A percentile compares a stretch with the other conserved stretches of the same genome.
Conservation (phyloP, 2,888 invertebrate genomes). For the Mesochorus sp. region DNA sequence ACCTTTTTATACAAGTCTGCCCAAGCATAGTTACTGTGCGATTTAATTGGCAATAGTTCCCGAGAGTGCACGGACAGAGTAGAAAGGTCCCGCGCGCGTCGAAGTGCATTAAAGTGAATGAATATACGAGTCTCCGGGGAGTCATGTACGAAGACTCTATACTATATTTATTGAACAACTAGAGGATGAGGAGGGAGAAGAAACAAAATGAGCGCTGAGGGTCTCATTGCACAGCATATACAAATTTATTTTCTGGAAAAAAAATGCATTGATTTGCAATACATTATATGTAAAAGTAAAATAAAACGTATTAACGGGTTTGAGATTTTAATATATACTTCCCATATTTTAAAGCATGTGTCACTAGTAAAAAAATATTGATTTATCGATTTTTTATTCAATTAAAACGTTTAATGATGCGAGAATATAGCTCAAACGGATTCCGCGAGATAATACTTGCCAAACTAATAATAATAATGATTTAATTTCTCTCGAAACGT, state of each 20-base stretch:
- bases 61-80: slow-evolving; percentile 44
- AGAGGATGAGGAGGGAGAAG: slow-evolving; percentile 14
- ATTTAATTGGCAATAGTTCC: slow-evolving; percentile 72
- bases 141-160: slow-evolving; percentile 52
- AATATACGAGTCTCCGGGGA: slow-evolving; percentile 71
- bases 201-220: slow-evolving; percentile 38
- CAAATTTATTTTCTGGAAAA: slow-evolving; percentile 20
- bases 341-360: too few species aligned
- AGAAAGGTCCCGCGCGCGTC: slow-evolving; percentile 42
- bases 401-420: not conserved
- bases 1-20: slow-evolving; percentile 34
- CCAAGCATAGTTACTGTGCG: slow-evolving; percentile 53
- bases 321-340: too few species aligned
- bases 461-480: too few species aligned
- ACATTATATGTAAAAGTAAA: too few species aligned
- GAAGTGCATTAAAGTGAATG: slow-evolving; percentile 70
- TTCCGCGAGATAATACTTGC: too few species aligned
- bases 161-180: slow-evolving; percentile 69
- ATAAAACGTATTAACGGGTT: too few species aligned
- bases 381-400: too few species aligned
- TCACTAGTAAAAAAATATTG: too few species aligned
- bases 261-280: not conserved
- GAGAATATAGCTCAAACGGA: not conserved
- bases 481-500: slow-evolving; percentile 68
- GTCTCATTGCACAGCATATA: slow-evolving; percentile 37